phyloP scores from a whole-genome alignment of 2,113 vertebrate genomes.

The Accipiter virgatus region DNA sequence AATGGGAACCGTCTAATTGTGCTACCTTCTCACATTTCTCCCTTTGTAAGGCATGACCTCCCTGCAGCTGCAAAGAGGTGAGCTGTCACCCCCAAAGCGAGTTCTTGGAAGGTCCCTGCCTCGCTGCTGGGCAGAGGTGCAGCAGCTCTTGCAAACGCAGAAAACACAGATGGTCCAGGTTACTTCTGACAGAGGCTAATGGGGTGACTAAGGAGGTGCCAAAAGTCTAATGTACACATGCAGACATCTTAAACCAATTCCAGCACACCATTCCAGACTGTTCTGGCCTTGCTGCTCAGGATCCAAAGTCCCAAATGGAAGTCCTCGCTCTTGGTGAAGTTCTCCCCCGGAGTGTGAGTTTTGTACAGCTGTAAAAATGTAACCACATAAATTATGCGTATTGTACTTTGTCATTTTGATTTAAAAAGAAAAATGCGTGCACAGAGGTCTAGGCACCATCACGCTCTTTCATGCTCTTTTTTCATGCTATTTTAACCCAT shows the following conservation, averaged over 20 bases:
- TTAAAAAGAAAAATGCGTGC: neutral
- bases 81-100: neutral
- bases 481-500: neutral
- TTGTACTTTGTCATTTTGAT: neutral
- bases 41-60: neutral
- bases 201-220: constrained; percentile 12
- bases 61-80: neutral
- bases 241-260: neutral
- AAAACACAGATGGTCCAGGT: constrained; percentile 21
- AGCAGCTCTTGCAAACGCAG: neutral
- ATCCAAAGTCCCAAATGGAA: neutral
- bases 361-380: neutral
- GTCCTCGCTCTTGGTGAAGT: neutral
- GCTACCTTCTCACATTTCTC: neutral
- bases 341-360: neutral
- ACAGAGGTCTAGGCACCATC: neutral
- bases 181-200: neutral
- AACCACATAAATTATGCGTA: neutral
- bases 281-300: neutral
- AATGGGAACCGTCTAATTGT: neutral
- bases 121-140: neutral
- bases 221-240: neutral
- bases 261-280: neutral
- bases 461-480: neutral
- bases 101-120: neutral